Evolutionary conservation across 92 coral and sea anemone species (phyloP).

Genomic region (Epizoanthus ramosus): DNA sequence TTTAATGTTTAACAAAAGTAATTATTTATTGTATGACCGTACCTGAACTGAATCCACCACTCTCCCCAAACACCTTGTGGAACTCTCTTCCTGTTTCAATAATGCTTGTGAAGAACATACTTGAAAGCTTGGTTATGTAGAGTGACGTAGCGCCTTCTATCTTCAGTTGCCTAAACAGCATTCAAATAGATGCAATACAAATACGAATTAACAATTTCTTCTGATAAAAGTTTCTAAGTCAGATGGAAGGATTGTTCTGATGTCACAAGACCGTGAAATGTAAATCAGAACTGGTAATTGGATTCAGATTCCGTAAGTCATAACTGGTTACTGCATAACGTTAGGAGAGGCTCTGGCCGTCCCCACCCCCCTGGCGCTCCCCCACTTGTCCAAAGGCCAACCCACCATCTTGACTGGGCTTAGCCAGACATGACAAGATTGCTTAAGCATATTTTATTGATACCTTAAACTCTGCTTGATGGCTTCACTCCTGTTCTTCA

Average conservation of each 20-base stretch:
- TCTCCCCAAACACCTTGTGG: conserved; percentile 81
- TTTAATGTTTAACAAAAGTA: no score
- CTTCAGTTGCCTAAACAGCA: conserved; percentile 79
- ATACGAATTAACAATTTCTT: background rate
- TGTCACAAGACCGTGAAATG: no score
- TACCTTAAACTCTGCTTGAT: conserved; percentile 95
- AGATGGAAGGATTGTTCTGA: background rate
- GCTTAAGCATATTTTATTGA: background rate
- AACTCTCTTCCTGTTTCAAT: conserved; percentile 94
- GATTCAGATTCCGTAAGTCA: no score
- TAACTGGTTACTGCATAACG: no score
- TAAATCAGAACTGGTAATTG: background rate
- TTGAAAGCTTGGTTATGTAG: conserved; percentile 91
- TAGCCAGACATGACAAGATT: no score
- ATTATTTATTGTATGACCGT: background rate
- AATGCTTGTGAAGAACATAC: conserved; percentile 90
- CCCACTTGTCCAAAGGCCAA: no score
- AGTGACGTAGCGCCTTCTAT: conserved; percentile 96
- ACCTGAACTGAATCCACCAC: conserved; percentile 97
- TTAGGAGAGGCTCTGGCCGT: no score
- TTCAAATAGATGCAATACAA: background rate
- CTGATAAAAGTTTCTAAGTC: background rate
- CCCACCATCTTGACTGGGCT: no score
- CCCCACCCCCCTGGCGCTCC: background rate
- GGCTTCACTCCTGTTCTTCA: conserved; percentile 95